Base-by-base conservation (phyloP, 2,888 invertebrate species). In the Drosophila kokeensis region DNA sequence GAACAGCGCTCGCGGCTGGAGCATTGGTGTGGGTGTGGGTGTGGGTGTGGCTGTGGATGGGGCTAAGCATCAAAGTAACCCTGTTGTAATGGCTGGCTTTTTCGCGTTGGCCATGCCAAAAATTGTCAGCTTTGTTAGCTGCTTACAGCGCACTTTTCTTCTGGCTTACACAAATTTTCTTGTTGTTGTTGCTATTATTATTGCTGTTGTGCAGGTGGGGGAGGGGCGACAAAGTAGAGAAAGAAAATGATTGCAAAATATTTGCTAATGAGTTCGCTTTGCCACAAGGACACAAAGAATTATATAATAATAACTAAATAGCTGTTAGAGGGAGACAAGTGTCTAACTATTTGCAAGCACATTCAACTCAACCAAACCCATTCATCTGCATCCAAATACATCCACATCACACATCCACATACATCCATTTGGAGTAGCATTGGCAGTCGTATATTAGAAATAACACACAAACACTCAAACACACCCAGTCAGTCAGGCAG, bases 211-310 rank as follows among this genome's bases (percentile, higher is more conserved):
- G 13, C 62, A 62, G 62, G 62, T 62, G 62, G 24, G 4, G 38
- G 4, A 4, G 45, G 24, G 2, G 15, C 21, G 15, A 21, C 11
- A 13, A 32, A 54, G 30, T 27, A 27, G 1, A 24, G 32, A 42
- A 48, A 32, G 52, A 55, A 67, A 65, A 55, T 38, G 38, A 68
- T 65, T 24, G 53, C 66, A 77, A 81, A 85, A 84, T 69, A 87
- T 87, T 77, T 73, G 76, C 79, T 83, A 89, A 85, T 89, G 83
- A 87, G 79, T 79, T 83, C 72, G 65, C 34, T 61, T 69, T 65
- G 50, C 62, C 29, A 58, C 53, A 65, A 60, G 54, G n/a, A 49
- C 30, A 60, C 18, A 42, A 32, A 18, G 21, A 21, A 55, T 24
- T 53, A 34, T 2, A 38, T 2, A 24, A 24, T 45, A 45, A 24